Base-by-base conservation (phyloP, 2,888 invertebrate genomes). In the Coleophora deauratella region DNA sequence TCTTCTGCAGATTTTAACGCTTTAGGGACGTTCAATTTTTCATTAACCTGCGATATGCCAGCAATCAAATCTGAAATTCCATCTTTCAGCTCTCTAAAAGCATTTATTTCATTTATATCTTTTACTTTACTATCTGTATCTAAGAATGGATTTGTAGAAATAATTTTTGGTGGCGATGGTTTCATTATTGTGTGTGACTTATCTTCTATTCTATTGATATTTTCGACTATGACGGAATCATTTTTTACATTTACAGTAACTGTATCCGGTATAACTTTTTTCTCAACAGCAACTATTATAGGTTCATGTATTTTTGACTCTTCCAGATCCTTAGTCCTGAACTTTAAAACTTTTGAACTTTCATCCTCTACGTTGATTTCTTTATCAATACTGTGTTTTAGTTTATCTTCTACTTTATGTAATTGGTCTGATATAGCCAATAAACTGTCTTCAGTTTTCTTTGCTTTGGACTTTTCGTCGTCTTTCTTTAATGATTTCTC, bases 1-100 rank as follows among this genome's bases (percentile, higher is more conserved):
- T 56, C 56, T 31, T 51, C 57, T 45, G 59, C 58, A 21, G 42
- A 12, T 47, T 64, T 70, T 30, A 57, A 41, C 40, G 50, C 40
- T 55, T 74, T 80, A 38, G 72, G 60, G 43, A 73, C 57, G 51
- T 79, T 84, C 35, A 86, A 51, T 55, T 84, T 86, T 46, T 84
- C 82, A 44, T 82, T 85, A 0, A 86, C 86, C 56, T 85, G 79
- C 27, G 85, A 72, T 57, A 86, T 86, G 32, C 86, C 86, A 48
- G 86, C 85, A 42, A 86, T 78, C 47, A 86, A 66, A 56, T 86
- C 85, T 27, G 84, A 82, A 51, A 86, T 86, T 3, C 86, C 86
- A 42, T 85, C 80, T 63, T 86, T 84, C 12, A 86, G 58, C 62
- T 86, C 86, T 59, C 79, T 80, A 21, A 86, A 86, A 31, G 85